A percentile compares a stretch with the other conserved stretches of the same genome.
Evolutionary conservation across 2,113 vertebrate genomes (phyloP).

Genomic region (Upupa epops): DNA sequence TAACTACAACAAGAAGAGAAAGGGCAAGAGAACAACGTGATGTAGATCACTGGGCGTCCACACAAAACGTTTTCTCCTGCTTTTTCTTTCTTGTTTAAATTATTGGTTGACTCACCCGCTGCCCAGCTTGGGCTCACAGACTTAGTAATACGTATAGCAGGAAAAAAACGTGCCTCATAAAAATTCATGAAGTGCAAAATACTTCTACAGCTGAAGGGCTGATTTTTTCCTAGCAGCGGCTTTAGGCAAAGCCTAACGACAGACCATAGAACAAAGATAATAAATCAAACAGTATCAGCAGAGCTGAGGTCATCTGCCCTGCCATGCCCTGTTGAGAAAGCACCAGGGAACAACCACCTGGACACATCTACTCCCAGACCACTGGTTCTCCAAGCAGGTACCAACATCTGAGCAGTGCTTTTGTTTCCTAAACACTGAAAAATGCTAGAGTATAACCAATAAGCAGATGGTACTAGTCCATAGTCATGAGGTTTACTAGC

Average conservation of each 20-base stretch:
- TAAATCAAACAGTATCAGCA: neutral
- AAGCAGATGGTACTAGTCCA: neutral
- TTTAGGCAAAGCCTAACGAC: neutral
- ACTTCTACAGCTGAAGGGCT: conserved; percentile 33
- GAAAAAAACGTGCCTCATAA: conserved; percentile 6
- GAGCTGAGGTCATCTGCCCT: neutral
- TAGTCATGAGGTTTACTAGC: neutral
- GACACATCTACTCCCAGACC: neutral
- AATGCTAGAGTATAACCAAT: neutral
- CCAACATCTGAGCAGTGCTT: neutral
- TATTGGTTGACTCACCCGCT: neutral
- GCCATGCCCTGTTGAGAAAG: too few relatives aligned
- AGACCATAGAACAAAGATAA: neutral
- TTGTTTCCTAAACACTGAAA: neutral
- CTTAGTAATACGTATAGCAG: neutral
- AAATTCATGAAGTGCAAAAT: conserved; percentile 32
- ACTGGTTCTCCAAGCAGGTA: neutral
- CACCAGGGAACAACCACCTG: neutral
- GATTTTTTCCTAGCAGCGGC: neutral
- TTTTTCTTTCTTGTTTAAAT: neutral
- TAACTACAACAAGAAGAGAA: neutral
- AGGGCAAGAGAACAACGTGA: neutral
- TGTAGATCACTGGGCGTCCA: neutral
- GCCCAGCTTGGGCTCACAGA: neutral
- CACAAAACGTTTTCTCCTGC: neutral